phyloP scores from a whole-genome alignment of 2,888 invertebrate species.

The Cheilosia vulpina region DNA sequence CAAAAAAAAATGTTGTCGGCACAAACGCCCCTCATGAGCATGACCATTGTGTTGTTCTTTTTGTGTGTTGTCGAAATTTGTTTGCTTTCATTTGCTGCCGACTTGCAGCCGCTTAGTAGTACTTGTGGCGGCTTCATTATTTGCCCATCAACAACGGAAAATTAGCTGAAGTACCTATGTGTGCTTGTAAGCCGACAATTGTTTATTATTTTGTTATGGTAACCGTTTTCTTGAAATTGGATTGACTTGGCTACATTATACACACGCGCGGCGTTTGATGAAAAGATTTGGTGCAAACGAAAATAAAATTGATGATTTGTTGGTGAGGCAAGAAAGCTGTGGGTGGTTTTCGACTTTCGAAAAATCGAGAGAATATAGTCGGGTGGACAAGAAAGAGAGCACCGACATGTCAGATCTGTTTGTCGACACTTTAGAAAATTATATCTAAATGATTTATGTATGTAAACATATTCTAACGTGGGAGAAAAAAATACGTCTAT shows the following conservation, averaged over 20 bases:
- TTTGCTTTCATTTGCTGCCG: constrained; percentile 73
- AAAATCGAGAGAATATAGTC: no score
- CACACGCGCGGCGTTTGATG: constrained; percentile 24
- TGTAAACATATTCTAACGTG: no score
- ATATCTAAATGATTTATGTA: no score
- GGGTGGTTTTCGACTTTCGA: constrained; percentile 26
- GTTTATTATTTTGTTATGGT: constrained; percentile 63
- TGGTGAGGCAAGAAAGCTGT: constrained; percentile 23
- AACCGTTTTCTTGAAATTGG: constrained; percentile 58
- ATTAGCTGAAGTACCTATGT: constrained; percentile 44
- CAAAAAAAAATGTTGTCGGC: constrained; percentile 15
- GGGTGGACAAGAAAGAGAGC: no score
- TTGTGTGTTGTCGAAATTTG: constrained; percentile 54
- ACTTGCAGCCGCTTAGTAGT: constrained; percentile 55
- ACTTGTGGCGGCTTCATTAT: constrained; percentile 52
- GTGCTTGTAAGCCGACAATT: constrained; percentile 56
- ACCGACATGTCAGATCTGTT: no score
- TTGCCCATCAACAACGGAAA: constrained; percentile 56
- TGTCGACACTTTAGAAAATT: no score
- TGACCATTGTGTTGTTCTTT: constrained; percentile 43
- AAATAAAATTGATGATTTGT: constrained; percentile 40
- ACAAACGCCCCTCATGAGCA: constrained; percentile 52
- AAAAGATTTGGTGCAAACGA: constrained; percentile 24
- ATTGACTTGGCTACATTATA: constrained; percentile 34
- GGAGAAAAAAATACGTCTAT: no score